These are phyloP conservation scores for Eristalis intricaria DNA, from an alignment of 2,888 invertebrate species.

Conservation along the genomic window DNA sequence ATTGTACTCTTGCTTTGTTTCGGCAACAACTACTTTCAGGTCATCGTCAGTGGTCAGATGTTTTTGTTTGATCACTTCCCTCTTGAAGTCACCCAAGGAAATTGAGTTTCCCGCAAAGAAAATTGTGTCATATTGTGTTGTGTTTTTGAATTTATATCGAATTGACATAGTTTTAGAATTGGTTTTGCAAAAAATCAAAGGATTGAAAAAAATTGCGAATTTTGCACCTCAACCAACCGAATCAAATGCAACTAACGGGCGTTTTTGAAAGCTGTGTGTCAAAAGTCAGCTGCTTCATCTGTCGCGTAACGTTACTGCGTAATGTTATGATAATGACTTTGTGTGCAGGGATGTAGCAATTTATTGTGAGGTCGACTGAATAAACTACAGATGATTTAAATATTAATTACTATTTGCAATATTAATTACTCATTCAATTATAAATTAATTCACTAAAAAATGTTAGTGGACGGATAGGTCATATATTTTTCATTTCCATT, in stretches of 20 bases:
- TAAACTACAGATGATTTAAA: too few species aligned
- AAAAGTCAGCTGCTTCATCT: not conserved
- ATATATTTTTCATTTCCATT: too few species aligned
- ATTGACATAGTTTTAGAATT: conserved; percentile 68
- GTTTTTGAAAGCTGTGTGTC: not conserved
- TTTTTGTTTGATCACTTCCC: conserved; percentile 16
- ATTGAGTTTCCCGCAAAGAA: not conserved
- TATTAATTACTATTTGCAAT: too few species aligned
- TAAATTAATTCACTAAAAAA: too few species aligned
- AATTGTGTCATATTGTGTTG: conserved; percentile 37
- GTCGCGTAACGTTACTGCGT: not conserved
- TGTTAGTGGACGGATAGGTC: too few species aligned
- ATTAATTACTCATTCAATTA: too few species aligned
- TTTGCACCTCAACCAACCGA: conserved; percentile 25
- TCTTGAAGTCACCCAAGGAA: conserved; percentile 18
- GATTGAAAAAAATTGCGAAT: too few species aligned
- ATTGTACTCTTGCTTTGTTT: conserved; percentile 27
- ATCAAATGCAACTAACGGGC: not conserved
- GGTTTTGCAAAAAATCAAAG: conserved; percentile 51
- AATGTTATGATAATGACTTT: not conserved
- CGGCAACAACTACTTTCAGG: conserved; percentile 21
- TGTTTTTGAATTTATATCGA: conserved; percentile 55
- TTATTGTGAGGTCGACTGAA: too few species aligned
- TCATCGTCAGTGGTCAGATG: conserved; percentile 26
- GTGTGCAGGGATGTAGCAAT: not conserved